Base-by-base conservation (phyloP, 2,888 invertebrate species). In the Hirudinaria manillensis region DNA sequence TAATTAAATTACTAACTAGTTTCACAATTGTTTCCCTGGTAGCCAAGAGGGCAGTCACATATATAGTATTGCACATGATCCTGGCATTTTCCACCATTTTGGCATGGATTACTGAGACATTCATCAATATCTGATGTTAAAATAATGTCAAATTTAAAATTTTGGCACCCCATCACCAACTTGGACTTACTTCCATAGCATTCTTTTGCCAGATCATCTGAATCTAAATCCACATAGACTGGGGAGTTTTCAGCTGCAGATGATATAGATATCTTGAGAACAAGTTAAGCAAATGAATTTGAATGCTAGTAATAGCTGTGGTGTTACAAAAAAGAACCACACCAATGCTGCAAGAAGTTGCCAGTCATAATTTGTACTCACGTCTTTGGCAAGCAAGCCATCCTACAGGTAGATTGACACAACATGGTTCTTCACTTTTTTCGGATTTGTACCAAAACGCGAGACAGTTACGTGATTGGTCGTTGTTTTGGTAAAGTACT, bases 21-120 rank as follows among this genome's bases (percentile, higher is more conserved):
- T 34, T 80, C 75, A 79, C 82, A 82, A 1, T 45, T 66, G 53
- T 78, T 61, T 34, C 82, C 82, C 74, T 77, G 75, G 77, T 78
- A 81, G 68, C 80, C 81, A 32, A 75, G 34, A 10, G 77, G 76
- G 78, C 83, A 83, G n/a, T 29, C 34, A 78, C 82, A 82, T n/a
- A 36, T 53, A 76, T 78, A 79, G 16, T 70, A 72, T 36, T 53
- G 55, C 7, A 70, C 65, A 13, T 61, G 66, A 70, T 77, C 78
- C 55, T 76, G 73, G 77, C 82, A 82, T 7, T 75, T 78, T 7
- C 80, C 81, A n/a, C 78, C 80, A 78, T 81, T 79, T n/a, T 77
- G 72, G 76, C 82, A 82, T 7, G 81, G 80, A 65, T 77, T 32
- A 68, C 56, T 74, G 51, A 51, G 34, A 34, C 76, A 76, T 13